Evolutionary conservation across 1,140 invertebrate species (phyloP), one percentile per base, ranked within the genome.

Genomic region (Goniozus legneri): DNA sequence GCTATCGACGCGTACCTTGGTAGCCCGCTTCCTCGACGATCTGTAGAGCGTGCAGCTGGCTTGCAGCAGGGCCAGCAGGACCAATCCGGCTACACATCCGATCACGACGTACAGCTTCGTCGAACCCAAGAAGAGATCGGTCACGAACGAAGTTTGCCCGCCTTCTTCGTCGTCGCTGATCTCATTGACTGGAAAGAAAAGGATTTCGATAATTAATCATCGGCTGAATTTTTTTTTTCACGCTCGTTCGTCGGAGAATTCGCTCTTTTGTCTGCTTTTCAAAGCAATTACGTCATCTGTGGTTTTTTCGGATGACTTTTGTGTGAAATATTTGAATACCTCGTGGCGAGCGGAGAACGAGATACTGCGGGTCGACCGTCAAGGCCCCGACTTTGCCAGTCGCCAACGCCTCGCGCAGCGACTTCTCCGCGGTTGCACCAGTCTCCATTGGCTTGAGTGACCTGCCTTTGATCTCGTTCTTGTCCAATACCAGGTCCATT

Each of bases 41-140:
- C 82, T 84, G 66, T 87, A 88, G 47, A 95, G 82, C 1, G 90
- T 94, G 63, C 90, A 91, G 31, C 78, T 82, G 3, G 90, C 91
- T 76, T 95, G 92, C 14, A 94, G 77, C 2, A 94, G 53, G 10
- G 88, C 87, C 7, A 95, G 78, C 7, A 91, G 73, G 10, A 92
- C 75, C 40, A 95, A 69, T 1, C 88, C 89, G 10, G 80, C 83
- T 44, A 94, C 83, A 49, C 89, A 88, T 7, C 85, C 91, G 32
- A 91, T 77, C 8, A 94, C 87, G 49, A 90, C 85, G 75, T 90
- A 92, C 43, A 92, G 73, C 59, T 90, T 89, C 2, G 83, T 83
- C 8, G 62, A 58, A 33, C 64, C 63, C 13, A 72, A 52, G 27
- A 73, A 58, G n/a, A 73, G 46, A 31, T 66, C 61, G 19, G 66